Percentiles rank a stretch among this genome's conserved stretches.
These are phyloP conservation scores for Danio aesculapii DNA, from an alignment of 2,797 vertebrate genomes.

Conservation along the genomic window DNA sequence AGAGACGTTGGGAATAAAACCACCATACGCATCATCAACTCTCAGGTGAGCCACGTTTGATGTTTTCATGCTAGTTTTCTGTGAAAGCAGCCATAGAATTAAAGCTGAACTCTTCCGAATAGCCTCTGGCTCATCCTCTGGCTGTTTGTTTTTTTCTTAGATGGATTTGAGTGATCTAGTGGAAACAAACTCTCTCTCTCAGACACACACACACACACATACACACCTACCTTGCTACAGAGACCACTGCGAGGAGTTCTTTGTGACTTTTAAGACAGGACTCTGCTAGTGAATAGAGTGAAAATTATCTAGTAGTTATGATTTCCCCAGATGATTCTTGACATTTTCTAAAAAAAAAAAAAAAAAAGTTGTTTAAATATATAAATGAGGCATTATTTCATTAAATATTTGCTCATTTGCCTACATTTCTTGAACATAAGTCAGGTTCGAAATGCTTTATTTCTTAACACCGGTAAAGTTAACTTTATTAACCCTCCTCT, in stretches of 20 bases:
- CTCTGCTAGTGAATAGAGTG: no score
- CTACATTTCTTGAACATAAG: no score
- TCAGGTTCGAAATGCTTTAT: no score
- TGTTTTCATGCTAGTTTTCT: not conserved
- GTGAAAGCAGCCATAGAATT: not conserved
- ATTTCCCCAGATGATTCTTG: no score
- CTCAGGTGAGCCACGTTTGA: slow-evolving; percentile 85
- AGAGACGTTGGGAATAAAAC: slow-evolving; percentile 97
- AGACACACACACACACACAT: no score
- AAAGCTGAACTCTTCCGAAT: slow-evolving; percentile 2
- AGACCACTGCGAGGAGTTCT: not conserved
- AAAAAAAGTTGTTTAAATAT: no score
- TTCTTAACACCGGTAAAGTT: no score
- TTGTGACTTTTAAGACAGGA: not conserved
- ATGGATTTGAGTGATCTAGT: not conserved
- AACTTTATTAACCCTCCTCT: no score
- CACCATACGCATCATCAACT: slow-evolving; percentile 95
- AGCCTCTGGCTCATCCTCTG: not conserved
- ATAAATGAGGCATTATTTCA: no score
- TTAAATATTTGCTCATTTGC: no score
- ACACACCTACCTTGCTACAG: not conserved
- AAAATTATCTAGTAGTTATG: no score
- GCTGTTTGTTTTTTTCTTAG: not conserved
- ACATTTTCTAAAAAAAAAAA: no score
- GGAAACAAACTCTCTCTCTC: not conserved